These are phyloP conservation scores for Chaetophractus vellerosus DNA, from an alignment of 2,797 vertebrate genomes.

Conservation along the genomic window DNA sequence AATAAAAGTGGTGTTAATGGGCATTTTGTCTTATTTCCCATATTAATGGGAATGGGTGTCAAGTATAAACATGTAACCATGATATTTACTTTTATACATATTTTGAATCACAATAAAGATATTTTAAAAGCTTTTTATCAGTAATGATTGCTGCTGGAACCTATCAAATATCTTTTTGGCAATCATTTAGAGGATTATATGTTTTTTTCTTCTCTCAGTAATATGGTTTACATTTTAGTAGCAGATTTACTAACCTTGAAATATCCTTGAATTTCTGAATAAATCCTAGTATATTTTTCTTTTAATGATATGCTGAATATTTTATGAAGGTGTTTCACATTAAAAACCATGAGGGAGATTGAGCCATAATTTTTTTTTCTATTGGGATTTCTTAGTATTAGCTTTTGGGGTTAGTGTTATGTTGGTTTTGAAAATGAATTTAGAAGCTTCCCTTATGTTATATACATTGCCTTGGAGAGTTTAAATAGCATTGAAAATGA, in stretches of 20 bases:
- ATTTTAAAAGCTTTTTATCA: slow-evolving; percentile 26
- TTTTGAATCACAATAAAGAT: not conserved
- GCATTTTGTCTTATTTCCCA: not conserved
- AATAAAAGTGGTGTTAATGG: not conserved
- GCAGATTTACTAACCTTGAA: not conserved
- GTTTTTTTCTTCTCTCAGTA: slow-evolving; percentile 28
- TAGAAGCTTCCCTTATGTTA: not conserved
- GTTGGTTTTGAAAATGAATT: slow-evolving; percentile 15
- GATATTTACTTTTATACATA: not conserved
- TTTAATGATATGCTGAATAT: not conserved
- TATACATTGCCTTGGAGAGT: not conserved
- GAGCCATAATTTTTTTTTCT: not conserved
- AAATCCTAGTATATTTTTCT: not conserved
- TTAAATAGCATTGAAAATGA: not conserved
- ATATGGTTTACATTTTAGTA: slow-evolving; percentile 41
- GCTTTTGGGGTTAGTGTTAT: not conserved
- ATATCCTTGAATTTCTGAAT: not conserved
- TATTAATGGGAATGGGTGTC: slow-evolving; percentile 44
- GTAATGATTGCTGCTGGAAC: not conserved
- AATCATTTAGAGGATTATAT: not conserved
- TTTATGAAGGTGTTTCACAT: not conserved
- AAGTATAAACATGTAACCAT: not conserved
- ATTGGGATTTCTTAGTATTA: not conserved
- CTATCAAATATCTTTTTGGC: not conserved
- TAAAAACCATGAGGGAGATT: not conserved